phyloP scores from a whole-genome alignment of 2,888 invertebrate genomes.

The Augiades crinisus region DNA sequence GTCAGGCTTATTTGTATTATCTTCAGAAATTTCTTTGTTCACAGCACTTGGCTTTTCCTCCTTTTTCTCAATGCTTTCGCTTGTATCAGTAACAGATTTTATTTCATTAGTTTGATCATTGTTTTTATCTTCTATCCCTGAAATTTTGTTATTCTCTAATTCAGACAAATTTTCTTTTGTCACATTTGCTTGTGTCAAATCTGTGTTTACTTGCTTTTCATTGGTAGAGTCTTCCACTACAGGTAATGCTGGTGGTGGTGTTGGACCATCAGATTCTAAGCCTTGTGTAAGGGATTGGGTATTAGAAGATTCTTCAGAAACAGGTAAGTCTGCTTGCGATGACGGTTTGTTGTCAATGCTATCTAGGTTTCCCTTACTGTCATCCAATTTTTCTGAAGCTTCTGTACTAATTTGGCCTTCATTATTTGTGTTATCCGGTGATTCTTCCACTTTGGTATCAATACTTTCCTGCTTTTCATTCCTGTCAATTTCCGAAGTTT shows the following conservation, averaged over 20 bases:
- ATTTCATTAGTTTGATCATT: not conserved
- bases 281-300: too few species aligned
- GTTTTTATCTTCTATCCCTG: conserved; percentile 1
- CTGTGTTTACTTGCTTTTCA: not conserved
- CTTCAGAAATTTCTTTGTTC: not conserved
- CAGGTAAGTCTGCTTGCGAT: not conserved
- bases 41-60: not conserved
- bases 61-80: not conserved
- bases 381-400: not conserved
- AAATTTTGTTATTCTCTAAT: not conserved
- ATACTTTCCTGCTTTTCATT: conserved; percentile 1
- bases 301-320: not conserved
- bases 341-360: not conserved
- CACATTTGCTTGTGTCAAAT: not conserved
- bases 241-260: not conserved
- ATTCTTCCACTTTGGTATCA: not conserved
- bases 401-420: not conserved
- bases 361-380: not conserved
- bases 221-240: not conserved
- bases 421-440: not conserved
- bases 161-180: not conserved
- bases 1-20: conserved; percentile 11
- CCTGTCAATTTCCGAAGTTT: not conserved
- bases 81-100: not conserved
- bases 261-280: too few species aligned